Conservation (phyloP, 2,113 vertebrate genomes). For the Heptranchias perlo region DNA sequence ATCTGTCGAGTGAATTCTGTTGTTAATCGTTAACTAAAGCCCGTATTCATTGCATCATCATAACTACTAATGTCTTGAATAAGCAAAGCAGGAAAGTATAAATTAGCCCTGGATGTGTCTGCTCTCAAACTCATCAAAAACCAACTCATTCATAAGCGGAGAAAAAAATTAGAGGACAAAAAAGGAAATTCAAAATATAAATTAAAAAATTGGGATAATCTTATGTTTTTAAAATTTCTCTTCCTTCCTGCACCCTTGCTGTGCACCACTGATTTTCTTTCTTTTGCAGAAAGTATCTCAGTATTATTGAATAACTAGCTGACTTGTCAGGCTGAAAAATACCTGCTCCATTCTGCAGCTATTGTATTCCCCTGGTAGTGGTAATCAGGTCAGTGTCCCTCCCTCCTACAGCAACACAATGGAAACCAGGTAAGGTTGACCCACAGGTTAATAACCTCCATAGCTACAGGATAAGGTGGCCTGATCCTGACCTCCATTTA, state of each 20-base stretch:
- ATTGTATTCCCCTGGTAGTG: background rate
- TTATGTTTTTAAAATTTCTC: background rate
- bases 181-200: background rate
- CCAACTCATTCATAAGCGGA: background rate
- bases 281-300: background rate
- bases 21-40: too few relatives aligned
- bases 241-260: background rate
- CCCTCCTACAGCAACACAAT: background rate
- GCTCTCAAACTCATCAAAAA: background rate
- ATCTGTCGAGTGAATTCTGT: too few relatives aligned
- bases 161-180: background rate
- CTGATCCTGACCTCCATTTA: background rate
- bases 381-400: background rate
- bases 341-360: background rate
- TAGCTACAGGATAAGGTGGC: background rate
- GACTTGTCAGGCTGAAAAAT: background rate
- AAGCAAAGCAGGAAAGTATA: background rate
- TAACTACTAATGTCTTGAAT: too few relatives aligned
- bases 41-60: too few relatives aligned
- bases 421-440: background rate
- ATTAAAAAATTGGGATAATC: background rate
- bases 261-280: background rate
- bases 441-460: background rate
- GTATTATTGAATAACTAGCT: background rate
- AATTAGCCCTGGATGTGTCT: background rate